Evolutionary conservation across 2,888 invertebrate species (phyloP), one percentile per base, ranked within the genome.

Genomic region (Limnephilus marmoratus): DNA sequence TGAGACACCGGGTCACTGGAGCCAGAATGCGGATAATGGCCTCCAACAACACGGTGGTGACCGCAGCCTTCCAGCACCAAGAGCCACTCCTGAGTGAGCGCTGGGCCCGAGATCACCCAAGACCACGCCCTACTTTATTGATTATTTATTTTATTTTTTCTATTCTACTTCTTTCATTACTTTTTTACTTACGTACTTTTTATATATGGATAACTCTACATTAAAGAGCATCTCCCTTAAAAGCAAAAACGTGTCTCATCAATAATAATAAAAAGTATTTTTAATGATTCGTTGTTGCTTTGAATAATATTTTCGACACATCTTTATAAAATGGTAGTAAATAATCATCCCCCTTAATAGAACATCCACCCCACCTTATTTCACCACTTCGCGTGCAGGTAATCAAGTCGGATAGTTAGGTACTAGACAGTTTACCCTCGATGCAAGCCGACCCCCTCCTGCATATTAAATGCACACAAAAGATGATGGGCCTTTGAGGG

Each of bases 401-500:
- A 88, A 88, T 88, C 80, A 88, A 88, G 88, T 80, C 88, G 15
- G 87, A 88, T 88, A 80, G 88, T 11, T 12, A 45, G 11, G 45
- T 45, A 45, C 45, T 45, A 12, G 45, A 1, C 53, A 86, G 86
- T 86, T 86, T 34, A 34, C 37, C 83, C 83, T 18, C 86, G 45
- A 49, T 86, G 53, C 49, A 53, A 29, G 31, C 37, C 24, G 37
- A 83, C 37, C 83, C 83, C 34, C 83, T 34, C 37, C 37, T 83
- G 83, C 37, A 83, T 18, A n/a, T 49, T 86, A n/a, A 49, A 49
- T 45, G 5, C n/a, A 86, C 29, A 49, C 86, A 86, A 86, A 86
- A 88, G 90, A 90, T 93, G 93, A 91, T 93, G 91, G 68, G 91
- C 87, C 90, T 93, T 92, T 92, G 91, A 93, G 91, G 86, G 93